phyloP scores from a whole-genome alignment of 1,140 invertebrate genomes.

The Nixonia krombeini region DNA sequence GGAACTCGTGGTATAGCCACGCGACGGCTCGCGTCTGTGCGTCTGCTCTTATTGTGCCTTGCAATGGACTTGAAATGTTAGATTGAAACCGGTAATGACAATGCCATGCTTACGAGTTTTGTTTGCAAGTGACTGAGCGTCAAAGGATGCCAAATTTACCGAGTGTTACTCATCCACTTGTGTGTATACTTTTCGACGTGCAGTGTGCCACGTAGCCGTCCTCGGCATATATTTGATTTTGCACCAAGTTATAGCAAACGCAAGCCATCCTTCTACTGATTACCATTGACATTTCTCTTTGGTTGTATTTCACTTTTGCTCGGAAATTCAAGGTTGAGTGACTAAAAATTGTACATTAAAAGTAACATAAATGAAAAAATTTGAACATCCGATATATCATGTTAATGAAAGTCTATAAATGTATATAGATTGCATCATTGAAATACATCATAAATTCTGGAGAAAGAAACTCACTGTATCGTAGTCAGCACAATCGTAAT shows the following conservation, averaged over 20 bases:
- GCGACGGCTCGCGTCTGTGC: neutral
- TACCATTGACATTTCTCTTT: too few species aligned
- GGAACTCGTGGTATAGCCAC: neutral
- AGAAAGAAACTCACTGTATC: too few species aligned
- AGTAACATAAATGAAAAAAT: too few species aligned
- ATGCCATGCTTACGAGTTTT: conserved; percentile 2
- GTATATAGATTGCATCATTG: too few species aligned
- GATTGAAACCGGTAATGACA: conserved; percentile 1
- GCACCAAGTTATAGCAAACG: neutral
- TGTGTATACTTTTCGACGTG: neutral
- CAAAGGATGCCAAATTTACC: neutral
- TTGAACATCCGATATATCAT: too few species aligned
- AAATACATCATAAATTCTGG: too few species aligned
- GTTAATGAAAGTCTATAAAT: too few species aligned
- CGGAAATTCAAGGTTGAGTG: too few species aligned
- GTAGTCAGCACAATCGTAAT: too few species aligned
- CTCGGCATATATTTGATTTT: neutral
- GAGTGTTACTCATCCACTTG: neutral
- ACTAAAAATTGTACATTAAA: too few species aligned
- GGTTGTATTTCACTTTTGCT: too few species aligned
- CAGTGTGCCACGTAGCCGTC: neutral
- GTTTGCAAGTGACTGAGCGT: neutral
- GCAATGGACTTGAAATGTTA: neutral
- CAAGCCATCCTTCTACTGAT: too few species aligned
- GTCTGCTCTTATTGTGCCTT: neutral